A percentile compares a stretch with the other conserved stretches of the same genome.
Evolutionary conservation across 2,888 invertebrate species (phyloP).

Genomic region (Eristalis intricaria): DNA sequence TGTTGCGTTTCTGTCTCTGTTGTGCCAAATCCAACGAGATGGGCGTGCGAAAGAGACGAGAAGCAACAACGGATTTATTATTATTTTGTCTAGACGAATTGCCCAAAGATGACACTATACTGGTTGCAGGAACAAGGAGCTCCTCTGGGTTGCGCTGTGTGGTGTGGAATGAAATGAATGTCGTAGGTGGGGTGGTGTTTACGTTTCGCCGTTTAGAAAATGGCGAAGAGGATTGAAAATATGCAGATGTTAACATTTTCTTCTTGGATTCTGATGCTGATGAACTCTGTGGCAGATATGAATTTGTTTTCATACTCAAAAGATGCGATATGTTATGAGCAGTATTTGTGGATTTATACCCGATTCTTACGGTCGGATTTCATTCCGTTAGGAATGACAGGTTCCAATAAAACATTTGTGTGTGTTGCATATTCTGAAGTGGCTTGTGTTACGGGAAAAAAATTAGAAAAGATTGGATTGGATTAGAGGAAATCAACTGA

Average conservation of each 20-base stretch:
- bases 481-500: no score
- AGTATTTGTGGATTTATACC: no score
- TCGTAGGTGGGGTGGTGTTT: constrained; percentile 42
- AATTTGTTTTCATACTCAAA: background rate
- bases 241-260: constrained; percentile 28
- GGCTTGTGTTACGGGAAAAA: no score
- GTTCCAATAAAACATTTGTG: no score
- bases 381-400: no score
- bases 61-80: constrained; percentile 48
- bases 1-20: constrained; percentile 24
- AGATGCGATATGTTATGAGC: background rate
- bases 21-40: background rate
- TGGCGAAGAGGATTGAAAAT: constrained; percentile 35
- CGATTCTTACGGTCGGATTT: no score
- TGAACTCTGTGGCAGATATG: background rate
- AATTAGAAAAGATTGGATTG: no score
- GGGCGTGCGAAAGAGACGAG: constrained; percentile 28
- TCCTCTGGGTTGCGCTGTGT: background rate
- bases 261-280: background rate
- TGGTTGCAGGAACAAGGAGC: constrained; percentile 34
- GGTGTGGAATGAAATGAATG: background rate
- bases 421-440: no score
- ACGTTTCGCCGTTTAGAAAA: constrained; percentile 36
- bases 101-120: constrained; percentile 44
- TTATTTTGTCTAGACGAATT: constrained; percentile 69